These are phyloP conservation scores for Papilio helenus DNA, from an alignment of 1,140 invertebrate genomes.

Conservation along the genomic window DNA sequence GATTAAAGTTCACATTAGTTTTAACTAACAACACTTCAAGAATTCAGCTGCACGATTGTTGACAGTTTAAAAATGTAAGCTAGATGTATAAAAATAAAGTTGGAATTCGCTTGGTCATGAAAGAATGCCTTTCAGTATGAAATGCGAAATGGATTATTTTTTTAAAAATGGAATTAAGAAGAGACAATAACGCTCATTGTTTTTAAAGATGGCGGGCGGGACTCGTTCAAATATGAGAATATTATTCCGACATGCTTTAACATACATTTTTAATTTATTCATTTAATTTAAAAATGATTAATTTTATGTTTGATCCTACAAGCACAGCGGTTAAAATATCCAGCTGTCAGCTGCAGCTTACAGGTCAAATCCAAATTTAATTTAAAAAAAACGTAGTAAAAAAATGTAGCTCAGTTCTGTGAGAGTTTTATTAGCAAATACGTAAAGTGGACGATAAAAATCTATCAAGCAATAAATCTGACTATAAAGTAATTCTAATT, in stretches of 20 bases:
- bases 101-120: conserved; percentile 43
- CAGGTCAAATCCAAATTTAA: neutral
- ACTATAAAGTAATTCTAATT: conserved; percentile 18
- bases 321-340: neutral
- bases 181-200: conserved; percentile 81
- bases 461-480: conserved; percentile 20
- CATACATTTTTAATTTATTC: conserved; percentile 37
- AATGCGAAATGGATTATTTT: conserved; percentile 82
- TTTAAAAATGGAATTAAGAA: conserved; percentile 82
- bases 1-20: conserved; percentile 61
- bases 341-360: neutral
- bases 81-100: conserved; percentile 47
- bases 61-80: conserved; percentile 46
- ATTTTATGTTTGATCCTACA: neutral
- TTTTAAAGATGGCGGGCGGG: conserved; percentile 77
- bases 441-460: conserved; percentile 14
- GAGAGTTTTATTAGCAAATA: conserved; percentile 7
- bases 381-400: neutral
- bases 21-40: conserved; percentile 54
- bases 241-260: conserved; percentile 63
- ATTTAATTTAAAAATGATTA: conserved; percentile 1
- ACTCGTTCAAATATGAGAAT: conserved; percentile 74
- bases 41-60: conserved; percentile 61
- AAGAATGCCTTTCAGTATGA: conserved; percentile 72
- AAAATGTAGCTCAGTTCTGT: neutral